Percentiles rank a stretch among this genome's conserved stretches.
Evolutionary conservation across 2,797 vertebrate species (phyloP).

Genomic region (Pantherophis vulpinus): DNA sequence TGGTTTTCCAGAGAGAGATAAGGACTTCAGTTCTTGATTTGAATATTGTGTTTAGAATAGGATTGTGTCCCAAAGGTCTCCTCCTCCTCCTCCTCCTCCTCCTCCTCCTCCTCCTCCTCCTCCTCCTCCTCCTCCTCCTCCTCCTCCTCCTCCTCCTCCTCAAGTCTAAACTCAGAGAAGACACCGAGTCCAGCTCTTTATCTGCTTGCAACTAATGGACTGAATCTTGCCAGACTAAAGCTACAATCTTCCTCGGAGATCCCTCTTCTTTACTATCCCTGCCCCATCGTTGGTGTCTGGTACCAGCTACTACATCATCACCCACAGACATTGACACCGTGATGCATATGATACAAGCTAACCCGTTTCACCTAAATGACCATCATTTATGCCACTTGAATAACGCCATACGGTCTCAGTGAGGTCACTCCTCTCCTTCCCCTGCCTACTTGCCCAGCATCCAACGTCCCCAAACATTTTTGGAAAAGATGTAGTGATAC

Average conservation of each 20-base stretch:
- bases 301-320: background rate
- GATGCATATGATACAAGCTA: background rate
- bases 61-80: background rate
- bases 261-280: background rate
- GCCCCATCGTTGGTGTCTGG: background rate
- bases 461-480: background rate
- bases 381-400: background rate
- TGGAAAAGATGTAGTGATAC: background rate
- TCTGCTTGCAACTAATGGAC: too few species aligned
- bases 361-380: background rate
- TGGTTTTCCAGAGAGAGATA: background rate
- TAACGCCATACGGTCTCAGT: background rate
- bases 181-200: too few species aligned
- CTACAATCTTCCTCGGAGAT: too few species aligned
- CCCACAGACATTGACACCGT: background rate
- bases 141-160: too few species aligned
- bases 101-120: too few species aligned
- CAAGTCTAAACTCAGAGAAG: too few species aligned
- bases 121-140: too few species aligned
- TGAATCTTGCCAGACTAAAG: too few species aligned
- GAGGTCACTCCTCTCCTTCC: background rate
- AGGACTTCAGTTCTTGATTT: background rate
- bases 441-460: background rate
- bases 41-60: background rate
- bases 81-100: too few species aligned